These are phyloP conservation scores for Odontamblyopus rebecca DNA, from an alignment of 2,797 vertebrate species.

Conservation along the genomic window DNA sequence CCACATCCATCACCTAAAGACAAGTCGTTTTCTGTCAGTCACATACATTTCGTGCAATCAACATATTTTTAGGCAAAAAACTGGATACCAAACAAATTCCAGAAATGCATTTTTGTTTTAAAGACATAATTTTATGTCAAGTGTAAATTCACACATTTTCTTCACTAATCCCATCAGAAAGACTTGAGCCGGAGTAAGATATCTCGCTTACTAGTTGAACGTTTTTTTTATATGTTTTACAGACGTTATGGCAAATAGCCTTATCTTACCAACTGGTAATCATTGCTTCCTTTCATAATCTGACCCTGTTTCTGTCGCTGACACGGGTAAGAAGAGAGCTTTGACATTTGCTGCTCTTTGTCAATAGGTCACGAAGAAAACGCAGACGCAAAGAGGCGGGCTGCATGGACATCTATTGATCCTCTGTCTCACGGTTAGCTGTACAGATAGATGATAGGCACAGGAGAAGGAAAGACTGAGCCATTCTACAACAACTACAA, in stretches of 20 bases:
- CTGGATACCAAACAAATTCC: not conserved
- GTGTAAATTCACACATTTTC: not conserved
- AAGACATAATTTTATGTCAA: not conserved
- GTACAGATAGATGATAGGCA: conserved; percentile 60
- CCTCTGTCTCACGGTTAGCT: conserved; percentile 55
- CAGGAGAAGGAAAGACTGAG: conserved; percentile 37
- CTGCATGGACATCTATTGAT: conserved; percentile 66
- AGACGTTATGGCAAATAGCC: not conserved
- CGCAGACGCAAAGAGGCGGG: conserved; percentile 43
- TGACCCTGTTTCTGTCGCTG: conserved; percentile 46
- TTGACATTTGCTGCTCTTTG: conserved; percentile 70
- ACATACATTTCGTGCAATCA: no score
- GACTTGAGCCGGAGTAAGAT: not conserved
- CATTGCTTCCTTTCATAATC: conserved; percentile 62
- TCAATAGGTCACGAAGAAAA: conserved; percentile 74
- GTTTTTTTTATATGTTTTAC: not conserved
- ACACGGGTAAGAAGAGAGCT: conserved; percentile 64
- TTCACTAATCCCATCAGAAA: not conserved
- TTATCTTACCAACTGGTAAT: conserved; percentile 16
- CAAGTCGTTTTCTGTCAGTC: not conserved
- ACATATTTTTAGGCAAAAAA: not conserved
- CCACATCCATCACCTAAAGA: not conserved
- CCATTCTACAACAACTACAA: conserved; percentile 52
- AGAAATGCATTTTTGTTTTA: not conserved
- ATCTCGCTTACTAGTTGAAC: not conserved